phyloP scores from a whole-genome alignment of 2,888 invertebrate genomes.

The Physocephala rufipes region DNA sequence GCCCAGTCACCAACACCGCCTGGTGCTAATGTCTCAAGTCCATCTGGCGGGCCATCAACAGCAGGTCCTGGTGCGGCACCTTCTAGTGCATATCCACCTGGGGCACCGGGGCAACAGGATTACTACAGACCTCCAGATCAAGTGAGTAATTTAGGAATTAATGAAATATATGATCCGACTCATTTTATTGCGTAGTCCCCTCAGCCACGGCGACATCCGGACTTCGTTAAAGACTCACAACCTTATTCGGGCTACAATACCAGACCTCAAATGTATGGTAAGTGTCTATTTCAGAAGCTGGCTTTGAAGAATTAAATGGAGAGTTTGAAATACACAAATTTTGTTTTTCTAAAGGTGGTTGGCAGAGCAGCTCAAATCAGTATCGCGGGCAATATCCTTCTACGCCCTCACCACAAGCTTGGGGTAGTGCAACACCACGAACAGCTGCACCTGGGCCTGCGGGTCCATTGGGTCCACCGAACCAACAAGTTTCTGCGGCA shows the following conservation, averaged over 20 bases:
- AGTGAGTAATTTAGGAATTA: conserved; percentile 48
- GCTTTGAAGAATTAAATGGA: too few species aligned
- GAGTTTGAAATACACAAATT: neutral
- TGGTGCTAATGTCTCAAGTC: conserved; percentile 55
- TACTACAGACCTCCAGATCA: conserved; percentile 68
- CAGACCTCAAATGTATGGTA: conserved; percentile 75
- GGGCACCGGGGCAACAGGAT: conserved; percentile 69
- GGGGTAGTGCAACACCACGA: conserved; percentile 62
- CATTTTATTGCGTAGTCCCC: conserved; percentile 66
- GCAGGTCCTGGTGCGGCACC: conserved; percentile 66
- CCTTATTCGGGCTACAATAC: conserved; percentile 74
- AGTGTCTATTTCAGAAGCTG: conserved; percentile 45
- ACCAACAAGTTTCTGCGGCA: conserved; percentile 58
- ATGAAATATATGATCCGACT: conserved; percentile 5
- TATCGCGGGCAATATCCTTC: conserved; percentile 67
- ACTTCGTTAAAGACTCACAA: conserved; percentile 81
- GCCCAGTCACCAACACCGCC: conserved; percentile 68
- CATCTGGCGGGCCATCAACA: conserved; percentile 60
- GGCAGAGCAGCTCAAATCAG: conserved; percentile 71
- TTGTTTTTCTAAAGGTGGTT: conserved; percentile 66
- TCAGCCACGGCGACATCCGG: conserved; percentile 81
- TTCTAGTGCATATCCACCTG: conserved; percentile 64
- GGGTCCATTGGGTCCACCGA: conserved; percentile 61
- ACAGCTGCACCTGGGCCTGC: conserved; percentile 59
- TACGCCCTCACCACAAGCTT: conserved; percentile 60